Evolutionary conservation across 2,797 vertebrate genomes (phyloP), one percentile per base, ranked within the genome.

Genomic region (Bufotes viridis): DNA sequence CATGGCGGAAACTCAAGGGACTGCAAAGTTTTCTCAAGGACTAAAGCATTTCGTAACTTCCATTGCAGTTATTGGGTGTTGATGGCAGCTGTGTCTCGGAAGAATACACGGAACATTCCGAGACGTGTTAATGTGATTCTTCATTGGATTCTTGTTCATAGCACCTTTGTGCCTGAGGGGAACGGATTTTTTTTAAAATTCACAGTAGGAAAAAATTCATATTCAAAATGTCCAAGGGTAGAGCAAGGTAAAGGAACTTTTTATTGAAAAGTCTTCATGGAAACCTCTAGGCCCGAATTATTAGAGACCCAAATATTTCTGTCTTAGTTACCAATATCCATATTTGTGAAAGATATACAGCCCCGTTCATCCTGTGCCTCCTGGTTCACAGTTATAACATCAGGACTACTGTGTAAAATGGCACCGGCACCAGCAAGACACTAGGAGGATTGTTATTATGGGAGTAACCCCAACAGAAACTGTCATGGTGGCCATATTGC

Each of bases 1-100:
- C 87, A 72, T 70, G 72, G 26, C 61, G 29, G 65, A 15, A 29
- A 70, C 87, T 65, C 83, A 7, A 10, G 85, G 80, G 84, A 86
- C 63, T 53, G 67, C 69, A 87, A 89, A 70, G 80, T 86, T 86
- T 89, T 87, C 74, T 83, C 85, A 89, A 89, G 88, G 85, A 89
- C 88, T 87, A 79, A 86, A 42, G 60, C 61, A 53, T 82, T 74
- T 89, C 20, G 74, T 65, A 83, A 83, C 29, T 82, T 82, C 83
- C 63, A 83, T 86, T 49, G 26, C 63, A 24, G 20, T 18, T 82
- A 78, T 67, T 75, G 88, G 88, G 74, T 87, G 80, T 83, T 87
- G 29, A 85, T 87, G 55, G 74, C 57, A 18, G 34, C 12, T 24
- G 67, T 5, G 51, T 18, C 63, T 70, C 67, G 11, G 51, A 70